Evolutionary conservation across 2,888 invertebrate genomes (phyloP).

Genomic region (Lacanobia wlatinum): DNA sequence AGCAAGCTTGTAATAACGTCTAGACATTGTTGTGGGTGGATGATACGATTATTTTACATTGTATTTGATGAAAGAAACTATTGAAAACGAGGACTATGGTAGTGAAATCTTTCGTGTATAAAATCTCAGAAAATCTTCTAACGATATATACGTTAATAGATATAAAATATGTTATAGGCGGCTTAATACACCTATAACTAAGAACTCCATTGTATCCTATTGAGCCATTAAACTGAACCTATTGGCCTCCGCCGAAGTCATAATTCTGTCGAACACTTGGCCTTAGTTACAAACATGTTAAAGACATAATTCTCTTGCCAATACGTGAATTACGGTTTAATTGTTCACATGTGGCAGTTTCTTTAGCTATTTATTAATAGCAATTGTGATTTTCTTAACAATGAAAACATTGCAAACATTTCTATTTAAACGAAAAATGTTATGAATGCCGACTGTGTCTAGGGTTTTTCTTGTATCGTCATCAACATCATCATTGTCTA

Average conservation of each 20-base stretch:
- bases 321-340: constrained; percentile 45
- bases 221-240: constrained; percentile 46
- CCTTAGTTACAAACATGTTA: constrained; percentile 42
- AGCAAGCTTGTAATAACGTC: constrained; percentile 43
- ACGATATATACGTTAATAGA: constrained; percentile 1
- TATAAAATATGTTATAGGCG: neutral
- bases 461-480: neutral
- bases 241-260: constrained; percentile 39
- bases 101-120: neutral
- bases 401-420: no score
- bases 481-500: neutral
- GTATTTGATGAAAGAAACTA: constrained; percentile 35
- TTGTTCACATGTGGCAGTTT: constrained; percentile 33
- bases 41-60: constrained; percentile 56
- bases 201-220: constrained; percentile 39
- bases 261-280: constrained; percentile 50
- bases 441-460: neutral
- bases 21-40: constrained; percentile 57
- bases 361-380: constrained; percentile 20
- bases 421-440: no score
- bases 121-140: neutral
- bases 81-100: constrained; percentile 18
- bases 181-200: constrained; percentile 5
- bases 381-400: constrained; percentile 12
- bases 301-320: constrained; percentile 53